Conservation (phyloP, 2,113 vertebrate species). For the Eurypyga helias region DNA sequence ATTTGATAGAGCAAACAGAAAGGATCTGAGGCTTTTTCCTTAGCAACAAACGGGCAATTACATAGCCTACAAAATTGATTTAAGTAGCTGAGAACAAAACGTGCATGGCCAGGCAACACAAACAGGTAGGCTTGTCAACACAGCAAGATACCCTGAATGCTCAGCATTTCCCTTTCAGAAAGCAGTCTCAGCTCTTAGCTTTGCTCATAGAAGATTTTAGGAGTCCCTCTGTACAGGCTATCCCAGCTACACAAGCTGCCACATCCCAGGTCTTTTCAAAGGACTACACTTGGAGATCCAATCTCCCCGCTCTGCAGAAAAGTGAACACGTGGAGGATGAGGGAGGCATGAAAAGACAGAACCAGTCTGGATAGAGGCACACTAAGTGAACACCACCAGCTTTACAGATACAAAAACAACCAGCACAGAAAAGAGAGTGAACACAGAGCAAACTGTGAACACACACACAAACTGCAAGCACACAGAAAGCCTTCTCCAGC, state of each 20-base stretch:
- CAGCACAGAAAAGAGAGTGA: neutral
- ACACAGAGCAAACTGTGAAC: fast-evolving
- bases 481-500: neutral
- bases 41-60: neutral
- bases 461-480: neutral
- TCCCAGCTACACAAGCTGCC: neutral
- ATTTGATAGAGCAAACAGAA: neutral
- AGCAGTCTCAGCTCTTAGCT: neutral
- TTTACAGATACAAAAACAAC: neutral
- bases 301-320: fast-evolving
- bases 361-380: neutral
- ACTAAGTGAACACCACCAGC: neutral
- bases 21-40: neutral
- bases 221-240: no score
- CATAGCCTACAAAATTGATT: neutral
- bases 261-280: neutral
- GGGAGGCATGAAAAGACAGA: neutral
- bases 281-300: neutral
- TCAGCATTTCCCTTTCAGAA: neutral
- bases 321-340: neutral
- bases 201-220: no score
- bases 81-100: neutral
- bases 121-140: neutral
- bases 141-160: neutral
- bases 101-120: neutral